A percentile compares a stretch with the other conserved stretches of the same genome.
Evolutionary conservation across 2,797 vertebrate species (phyloP).

Genomic region (Mus spretus): DNA sequence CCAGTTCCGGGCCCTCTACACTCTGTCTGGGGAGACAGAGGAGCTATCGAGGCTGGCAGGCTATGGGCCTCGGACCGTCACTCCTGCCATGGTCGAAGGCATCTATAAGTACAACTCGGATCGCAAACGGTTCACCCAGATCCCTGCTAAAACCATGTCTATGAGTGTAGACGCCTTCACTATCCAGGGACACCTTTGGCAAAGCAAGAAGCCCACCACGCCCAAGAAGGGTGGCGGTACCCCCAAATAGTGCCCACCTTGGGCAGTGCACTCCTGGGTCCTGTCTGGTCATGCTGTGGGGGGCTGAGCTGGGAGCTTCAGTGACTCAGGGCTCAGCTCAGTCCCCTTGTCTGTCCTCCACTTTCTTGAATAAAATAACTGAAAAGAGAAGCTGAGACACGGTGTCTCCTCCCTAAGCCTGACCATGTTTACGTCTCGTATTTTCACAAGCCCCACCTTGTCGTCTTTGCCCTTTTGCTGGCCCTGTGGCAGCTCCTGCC

Average conservation of each 20-base stretch:
- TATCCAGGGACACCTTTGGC: slow-evolving; percentile 95
- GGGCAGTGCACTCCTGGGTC: slow-evolving; percentile 66
- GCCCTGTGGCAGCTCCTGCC: not conserved
- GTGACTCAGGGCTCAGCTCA: slow-evolving; percentile 83
- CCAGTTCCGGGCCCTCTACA: slow-evolving; percentile 96
- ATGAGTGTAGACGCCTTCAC: slow-evolving; percentile 98
- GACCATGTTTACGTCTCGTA: not conserved
- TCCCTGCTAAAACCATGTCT: slow-evolving; percentile 98
- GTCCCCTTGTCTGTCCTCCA: slow-evolving; percentile 73
- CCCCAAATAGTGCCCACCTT: slow-evolving; percentile 90
- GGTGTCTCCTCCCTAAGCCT: not conserved
- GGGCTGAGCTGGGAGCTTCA: slow-evolving; percentile 85
- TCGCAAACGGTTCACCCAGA: slow-evolving; percentile 96
- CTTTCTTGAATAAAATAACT: slow-evolving; percentile 83
- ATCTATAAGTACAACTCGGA: slow-evolving; percentile 98
- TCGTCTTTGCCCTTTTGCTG: not conserved
- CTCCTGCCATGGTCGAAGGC: slow-evolving; percentile 93
- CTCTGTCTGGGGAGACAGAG: slow-evolving; percentile 94
- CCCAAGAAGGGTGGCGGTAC: slow-evolving; percentile 95
- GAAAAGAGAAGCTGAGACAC: slow-evolving; percentile 37
- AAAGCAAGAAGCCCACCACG: slow-evolving; percentile 94
- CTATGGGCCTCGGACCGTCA: slow-evolving; percentile 92
- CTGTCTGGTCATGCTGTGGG: slow-evolving; percentile 77
- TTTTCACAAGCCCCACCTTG: not conserved
- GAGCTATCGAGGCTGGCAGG: slow-evolving; percentile 94